phyloP scores from a whole-genome alignment of 2,797 vertebrate genomes.

The Okamejei kenojei region DNA sequence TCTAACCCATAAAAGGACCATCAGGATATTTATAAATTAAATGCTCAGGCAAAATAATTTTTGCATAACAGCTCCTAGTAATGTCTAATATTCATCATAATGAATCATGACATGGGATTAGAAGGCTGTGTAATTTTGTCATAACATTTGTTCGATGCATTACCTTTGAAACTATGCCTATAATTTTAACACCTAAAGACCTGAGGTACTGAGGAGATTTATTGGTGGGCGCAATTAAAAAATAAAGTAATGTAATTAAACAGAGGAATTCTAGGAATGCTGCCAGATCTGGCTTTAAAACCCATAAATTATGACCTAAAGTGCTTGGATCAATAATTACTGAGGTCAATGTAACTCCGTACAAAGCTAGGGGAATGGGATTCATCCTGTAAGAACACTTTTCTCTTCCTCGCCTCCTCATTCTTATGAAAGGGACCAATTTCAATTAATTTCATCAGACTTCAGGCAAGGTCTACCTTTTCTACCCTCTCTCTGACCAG shows the following conservation, averaged over 20 bases:
- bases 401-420: not conserved
- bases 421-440: not conserved
- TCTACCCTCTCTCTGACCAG: not conserved
- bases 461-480: not conserved
- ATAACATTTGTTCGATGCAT: not conserved
- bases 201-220: not conserved
- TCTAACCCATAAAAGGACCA: not conserved
- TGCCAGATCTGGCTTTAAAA: not conserved
- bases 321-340: no score
- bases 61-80: not conserved
- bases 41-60: not conserved
- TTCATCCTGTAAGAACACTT: not conserved
- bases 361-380: not conserved
- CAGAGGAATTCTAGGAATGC: not conserved
- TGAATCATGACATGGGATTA: conserved; percentile 15
- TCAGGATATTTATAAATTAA: not conserved
- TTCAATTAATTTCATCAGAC: not conserved
- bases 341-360: not conserved
- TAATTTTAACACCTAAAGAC: not conserved
- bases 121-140: not conserved
- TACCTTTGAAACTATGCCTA: not conserved
- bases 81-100: not conserved
- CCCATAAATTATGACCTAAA: not conserved
- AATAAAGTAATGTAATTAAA: conserved; percentile 10
- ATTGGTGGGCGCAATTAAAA: not conserved